Base-by-base conservation (phyloP, 2,888 invertebrate species). In the Dromius quadrimaculatus region DNA sequence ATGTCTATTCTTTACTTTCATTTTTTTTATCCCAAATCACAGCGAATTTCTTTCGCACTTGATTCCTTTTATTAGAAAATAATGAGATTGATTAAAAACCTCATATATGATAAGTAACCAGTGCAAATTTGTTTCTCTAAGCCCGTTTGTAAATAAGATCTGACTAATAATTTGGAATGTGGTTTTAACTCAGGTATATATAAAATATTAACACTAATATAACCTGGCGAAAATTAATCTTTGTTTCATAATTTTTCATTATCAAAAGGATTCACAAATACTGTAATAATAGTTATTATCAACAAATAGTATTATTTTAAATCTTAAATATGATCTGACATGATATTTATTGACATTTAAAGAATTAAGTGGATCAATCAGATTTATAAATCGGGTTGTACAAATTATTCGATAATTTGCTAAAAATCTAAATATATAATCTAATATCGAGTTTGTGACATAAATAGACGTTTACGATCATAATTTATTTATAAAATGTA, bases 1-100 rank as follows among this genome's bases (percentile, higher is more conserved):
- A 81, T 82, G 80, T 81, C 81, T 81, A 81, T 81, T 81, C 80
- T 70, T 70, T 70, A 62, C 34, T 70, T 70, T 61, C 45, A 70
- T 70, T 70, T 70, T 69, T 70, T 61, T 62, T 62, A 62, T 70
- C 62, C 70, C 47, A 70, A 70, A 61, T 61, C 43, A 23, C 70
- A 22, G 17, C 38, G 61, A 36, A 62, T 50, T 70, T 34, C 50
- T 32, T 70, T 43, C 22, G 45, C 23, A 47, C 11, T 11, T 34
- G 43, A 70, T 47, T 15, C 22, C n/a, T 17, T 45, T 45, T 59
- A 59, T 59, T 59, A 59, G 38, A 22, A 41, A 57, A 36, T 41
- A 28, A 41, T 69, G 28, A 34, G 43, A 61, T 19, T 17, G 15
- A 13, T 45, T 9, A 22, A 22, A 38, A 54, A 19, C 11, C 19